These are phyloP conservation scores for Zaprionus vittiger DNA, from an alignment of 1,140 invertebrate genomes.

Conservation along the genomic window DNA sequence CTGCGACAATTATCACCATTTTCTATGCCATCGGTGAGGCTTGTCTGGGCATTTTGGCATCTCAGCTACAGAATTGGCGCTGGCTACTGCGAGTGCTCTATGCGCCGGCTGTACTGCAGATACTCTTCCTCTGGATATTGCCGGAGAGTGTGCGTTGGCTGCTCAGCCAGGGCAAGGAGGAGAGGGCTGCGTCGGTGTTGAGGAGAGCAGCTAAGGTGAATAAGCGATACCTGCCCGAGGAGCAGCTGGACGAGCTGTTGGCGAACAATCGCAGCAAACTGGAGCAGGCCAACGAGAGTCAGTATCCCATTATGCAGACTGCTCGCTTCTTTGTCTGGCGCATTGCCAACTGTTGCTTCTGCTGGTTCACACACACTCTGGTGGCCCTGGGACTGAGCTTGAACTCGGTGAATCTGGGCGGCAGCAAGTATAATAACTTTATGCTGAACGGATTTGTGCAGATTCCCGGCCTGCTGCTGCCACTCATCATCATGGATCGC, in stretches of 20 bases:
- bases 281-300: conserved; percentile 64
- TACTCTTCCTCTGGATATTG: conserved; percentile 87
- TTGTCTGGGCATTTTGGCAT: conserved; percentile 88
- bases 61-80: conserved; percentile 89
- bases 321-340: conserved; percentile 84
- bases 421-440: conserved; percentile 90
- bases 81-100: conserved; percentile 88
- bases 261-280: conserved; percentile 63
- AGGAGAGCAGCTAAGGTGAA: conserved; percentile 89
- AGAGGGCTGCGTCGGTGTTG: conserved; percentile 87
- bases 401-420: conserved; percentile 90
- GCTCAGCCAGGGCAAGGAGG: conserved; percentile 88
- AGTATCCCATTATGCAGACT: conserved; percentile 68
- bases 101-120: conserved; percentile 87
- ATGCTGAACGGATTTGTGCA: conserved; percentile 89
- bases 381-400: conserved; percentile 93
- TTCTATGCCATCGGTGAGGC: conserved; percentile 90
- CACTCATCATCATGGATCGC: conserved; percentile 88
- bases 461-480: conserved; percentile 89
- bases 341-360: conserved; percentile 88
- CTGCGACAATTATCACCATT: conserved; percentile 89
- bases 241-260: conserved; percentile 84
- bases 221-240: conserved; percentile 86
- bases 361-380: conserved; percentile 89
- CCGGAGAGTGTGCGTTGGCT: conserved; percentile 90